Evolutionary conservation across 1,140 invertebrate species (phyloP).

Genomic region (Drosophila truncata): DNA sequence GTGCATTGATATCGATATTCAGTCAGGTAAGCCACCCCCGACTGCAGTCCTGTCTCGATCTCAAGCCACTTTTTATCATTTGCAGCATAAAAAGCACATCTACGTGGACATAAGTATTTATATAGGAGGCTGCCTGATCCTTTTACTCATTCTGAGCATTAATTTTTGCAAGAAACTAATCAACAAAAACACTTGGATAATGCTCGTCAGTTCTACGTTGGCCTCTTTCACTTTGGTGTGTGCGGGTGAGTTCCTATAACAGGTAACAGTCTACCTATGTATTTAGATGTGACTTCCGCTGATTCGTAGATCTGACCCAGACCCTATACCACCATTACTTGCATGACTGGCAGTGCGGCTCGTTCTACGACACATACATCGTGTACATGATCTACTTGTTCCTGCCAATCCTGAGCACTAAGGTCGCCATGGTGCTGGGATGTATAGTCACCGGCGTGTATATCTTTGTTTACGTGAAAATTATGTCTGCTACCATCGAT

Average conservation of each 20-base stretch:
- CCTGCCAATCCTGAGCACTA: conserved; percentile 89
- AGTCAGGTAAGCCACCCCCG: conserved; percentile 19
- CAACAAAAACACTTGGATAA: conserved; percentile 79
- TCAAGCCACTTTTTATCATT: neutral
- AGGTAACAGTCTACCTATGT: too few relatives aligned
- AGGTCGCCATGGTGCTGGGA: conserved; percentile 88
- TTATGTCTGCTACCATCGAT: conserved; percentile 51
- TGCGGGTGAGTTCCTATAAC: conserved; percentile 51
- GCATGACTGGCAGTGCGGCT: conserved; percentile 84
- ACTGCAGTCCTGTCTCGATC: neutral
- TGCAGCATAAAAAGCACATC: conserved; percentile 15
- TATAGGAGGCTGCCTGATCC: conserved; percentile 79
- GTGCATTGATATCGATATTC: conserved; percentile 4
- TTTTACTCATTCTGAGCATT: conserved; percentile 85
- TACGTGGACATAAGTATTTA: conserved; percentile 76
- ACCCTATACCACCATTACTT: conserved; percentile 86
- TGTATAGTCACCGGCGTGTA: conserved; percentile 88
- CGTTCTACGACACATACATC: conserved; percentile 89
- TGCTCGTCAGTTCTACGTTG: conserved; percentile 85
- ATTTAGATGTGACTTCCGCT: neutral
- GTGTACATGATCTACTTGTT: conserved; percentile 92
- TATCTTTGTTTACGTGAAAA: conserved; percentile 84
- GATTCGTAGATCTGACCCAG: conserved; percentile 85
- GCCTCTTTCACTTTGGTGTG: conserved; percentile 66
- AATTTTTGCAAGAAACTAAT: conserved; percentile 85